These are phyloP conservation scores for Falco biarmicus DNA, from an alignment of 2,797 vertebrate species.

Conservation along the genomic window DNA sequence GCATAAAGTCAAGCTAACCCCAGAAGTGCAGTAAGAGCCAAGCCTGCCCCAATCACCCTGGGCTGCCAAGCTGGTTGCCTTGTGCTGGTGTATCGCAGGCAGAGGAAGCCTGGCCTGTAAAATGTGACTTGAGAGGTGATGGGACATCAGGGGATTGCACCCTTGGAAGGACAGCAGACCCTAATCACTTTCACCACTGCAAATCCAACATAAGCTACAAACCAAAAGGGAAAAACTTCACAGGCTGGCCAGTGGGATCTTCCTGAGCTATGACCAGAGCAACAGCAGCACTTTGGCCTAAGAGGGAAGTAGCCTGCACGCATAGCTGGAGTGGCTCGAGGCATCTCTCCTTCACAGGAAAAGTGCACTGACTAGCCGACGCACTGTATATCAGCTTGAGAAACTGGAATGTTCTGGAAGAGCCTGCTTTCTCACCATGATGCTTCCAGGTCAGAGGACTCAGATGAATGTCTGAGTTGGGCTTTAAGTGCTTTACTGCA, in stretches of 20 bases:
- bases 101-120: not conserved
- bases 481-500: not conserved
- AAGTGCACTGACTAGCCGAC: not conserved
- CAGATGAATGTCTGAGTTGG: not conserved
- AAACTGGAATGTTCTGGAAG: not conserved
- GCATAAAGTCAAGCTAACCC: not conserved
- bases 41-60: not conserved
- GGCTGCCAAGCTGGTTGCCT: not conserved
- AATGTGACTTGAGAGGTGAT: not conserved
- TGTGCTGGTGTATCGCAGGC: accelerated
- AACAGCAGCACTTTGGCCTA: not conserved
- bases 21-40: not conserved
- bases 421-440: not conserved
- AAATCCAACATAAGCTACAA: not conserved
- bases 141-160: not conserved
- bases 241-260: not conserved
- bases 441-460: not conserved
- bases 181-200: not conserved
- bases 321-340: not conserved
- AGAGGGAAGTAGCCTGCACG: not conserved
- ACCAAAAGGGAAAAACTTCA: not conserved
- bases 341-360: not conserved
- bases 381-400: not conserved
- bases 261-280: not conserved
- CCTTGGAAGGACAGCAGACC: not conserved